A percentile compares a stretch with the other conserved stretches of the same genome.
Evolutionary conservation across 2,888 invertebrate species (phyloP).

Genomic region (Choreutis nemorana): DNA sequence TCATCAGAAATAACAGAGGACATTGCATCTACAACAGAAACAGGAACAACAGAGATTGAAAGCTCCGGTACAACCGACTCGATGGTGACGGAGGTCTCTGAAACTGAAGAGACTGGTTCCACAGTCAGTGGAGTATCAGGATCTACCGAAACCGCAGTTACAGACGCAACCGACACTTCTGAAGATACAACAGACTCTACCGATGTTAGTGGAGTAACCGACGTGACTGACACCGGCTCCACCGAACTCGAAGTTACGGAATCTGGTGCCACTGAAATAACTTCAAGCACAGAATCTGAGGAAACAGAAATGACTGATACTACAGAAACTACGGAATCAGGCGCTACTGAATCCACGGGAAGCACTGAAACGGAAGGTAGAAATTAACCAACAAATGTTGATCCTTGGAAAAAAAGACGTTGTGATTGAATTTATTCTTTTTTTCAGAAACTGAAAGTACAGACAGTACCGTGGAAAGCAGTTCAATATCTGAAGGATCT

Average conservation of each 20-base stretch:
- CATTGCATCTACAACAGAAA: constrained; percentile 3
- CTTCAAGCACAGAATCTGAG: constrained; percentile 1
- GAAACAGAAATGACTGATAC: too few relatives aligned
- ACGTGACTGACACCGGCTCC: not conserved
- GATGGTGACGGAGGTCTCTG: constrained; percentile 3
- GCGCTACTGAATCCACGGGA: constrained; percentile 1
- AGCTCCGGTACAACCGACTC: constrained; percentile 7
- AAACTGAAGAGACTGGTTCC: not conserved
- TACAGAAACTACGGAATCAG: constrained; percentile 1
- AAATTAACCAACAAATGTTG: constrained; percentile 12
- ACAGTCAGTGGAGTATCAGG: too few relatives aligned
- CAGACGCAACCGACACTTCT: not conserved
- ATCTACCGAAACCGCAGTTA: not conserved
- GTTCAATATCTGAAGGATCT: constrained; percentile 14
- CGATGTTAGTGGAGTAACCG: not conserved
- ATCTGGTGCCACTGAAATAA: not conserved
- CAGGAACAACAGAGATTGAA: constrained; percentile 8
- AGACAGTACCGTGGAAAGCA: constrained; percentile 11
- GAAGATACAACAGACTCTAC: not conserved
- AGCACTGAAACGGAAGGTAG: constrained; percentile 13
- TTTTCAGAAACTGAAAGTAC: constrained; percentile 14
- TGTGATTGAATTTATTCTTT: not conserved
- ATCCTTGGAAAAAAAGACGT: constrained; percentile 9
- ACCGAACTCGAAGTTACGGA: not conserved
- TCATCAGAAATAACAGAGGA: constrained; percentile 3